phyloP scores from a whole-genome alignment of 2,113 vertebrate species.

The Ciconia boyciana region DNA sequence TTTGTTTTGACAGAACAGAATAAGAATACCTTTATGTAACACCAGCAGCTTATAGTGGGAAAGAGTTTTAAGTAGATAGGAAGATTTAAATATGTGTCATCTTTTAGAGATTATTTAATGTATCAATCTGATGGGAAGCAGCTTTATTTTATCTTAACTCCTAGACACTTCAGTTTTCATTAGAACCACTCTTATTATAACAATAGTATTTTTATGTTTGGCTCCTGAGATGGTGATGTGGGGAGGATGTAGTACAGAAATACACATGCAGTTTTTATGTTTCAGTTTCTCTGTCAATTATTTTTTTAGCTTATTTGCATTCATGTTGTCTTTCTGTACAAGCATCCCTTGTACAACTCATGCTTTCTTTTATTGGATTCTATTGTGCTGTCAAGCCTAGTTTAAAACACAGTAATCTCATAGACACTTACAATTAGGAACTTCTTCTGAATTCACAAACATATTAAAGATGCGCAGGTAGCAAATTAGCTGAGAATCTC shows the following conservation, averaged over 20 bases:
- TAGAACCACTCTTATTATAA: neutral
- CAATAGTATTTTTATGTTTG: conserved; percentile 7
- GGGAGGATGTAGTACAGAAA: neutral
- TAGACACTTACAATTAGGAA: conserved; percentile 67
- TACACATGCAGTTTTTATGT: neutral
- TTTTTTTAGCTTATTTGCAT: conserved; percentile 33
- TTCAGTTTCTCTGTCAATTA: conserved; percentile 27
- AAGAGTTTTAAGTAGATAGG: neutral
- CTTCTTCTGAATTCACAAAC: conserved; percentile 59
- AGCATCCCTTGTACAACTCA: neutral
- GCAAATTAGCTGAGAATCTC: conserved; percentile 62
- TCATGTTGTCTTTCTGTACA: neutral
- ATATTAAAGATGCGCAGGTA: conserved; percentile 63
- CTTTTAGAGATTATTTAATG: neutral
- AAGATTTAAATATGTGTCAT: neutral
- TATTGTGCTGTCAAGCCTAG: conserved; percentile 68
- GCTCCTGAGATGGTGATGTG: conserved; percentile 20
- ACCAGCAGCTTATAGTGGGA: neutral
- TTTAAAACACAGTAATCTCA: conserved; percentile 70
- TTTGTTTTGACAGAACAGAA: neutral
- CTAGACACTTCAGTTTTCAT: neutral
- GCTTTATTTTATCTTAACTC: neutral
- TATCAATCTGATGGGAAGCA: neutral
- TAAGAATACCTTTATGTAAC: neutral
- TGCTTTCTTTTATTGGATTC: conserved; percentile 57